phyloP scores from a whole-genome alignment of 2,888 invertebrate species.

The Patella ulyssiponensis region DNA sequence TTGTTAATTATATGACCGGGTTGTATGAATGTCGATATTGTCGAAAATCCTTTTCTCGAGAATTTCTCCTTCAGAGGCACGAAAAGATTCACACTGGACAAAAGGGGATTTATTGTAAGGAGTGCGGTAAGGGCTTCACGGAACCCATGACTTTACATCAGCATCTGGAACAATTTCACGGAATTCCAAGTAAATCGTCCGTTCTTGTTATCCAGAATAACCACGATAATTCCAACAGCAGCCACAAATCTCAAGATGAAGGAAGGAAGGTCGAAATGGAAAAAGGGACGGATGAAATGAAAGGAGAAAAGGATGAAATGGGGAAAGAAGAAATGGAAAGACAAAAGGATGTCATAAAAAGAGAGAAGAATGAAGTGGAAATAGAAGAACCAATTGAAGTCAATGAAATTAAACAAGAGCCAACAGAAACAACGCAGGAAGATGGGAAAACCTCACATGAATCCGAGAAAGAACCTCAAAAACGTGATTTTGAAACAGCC shows the following conservation, averaged over 20 bases:
- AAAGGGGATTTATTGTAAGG: slow-evolving; percentile 69
- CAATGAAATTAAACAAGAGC: background rate
- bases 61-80: slow-evolving; percentile 70
- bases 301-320: background rate
- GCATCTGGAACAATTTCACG: slow-evolving; percentile 69
- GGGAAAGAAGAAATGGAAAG: background rate
- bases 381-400: background rate
- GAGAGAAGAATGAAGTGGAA: background rate
- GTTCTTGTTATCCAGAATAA: background rate
- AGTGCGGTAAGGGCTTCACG: slow-evolving; percentile 71
- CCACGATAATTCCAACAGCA: background rate
- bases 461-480: slow-evolving; percentile 8
- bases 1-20: slow-evolving; percentile 29
- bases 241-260: background rate
- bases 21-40: slow-evolving; percentile 65
- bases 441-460: background rate
- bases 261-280: too few relatives aligned
- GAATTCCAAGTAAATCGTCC: background rate
- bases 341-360: background rate
- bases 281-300: background rate
- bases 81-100: slow-evolving; percentile 71
- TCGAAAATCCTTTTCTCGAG: slow-evolving; percentile 68
- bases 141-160: slow-evolving; percentile 70
- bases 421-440: background rate
- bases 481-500: slow-evolving; percentile 36